Evolutionary conservation across 2,888 invertebrate species (phyloP).

Genomic region (Drosophila suboccidentalis): DNA sequence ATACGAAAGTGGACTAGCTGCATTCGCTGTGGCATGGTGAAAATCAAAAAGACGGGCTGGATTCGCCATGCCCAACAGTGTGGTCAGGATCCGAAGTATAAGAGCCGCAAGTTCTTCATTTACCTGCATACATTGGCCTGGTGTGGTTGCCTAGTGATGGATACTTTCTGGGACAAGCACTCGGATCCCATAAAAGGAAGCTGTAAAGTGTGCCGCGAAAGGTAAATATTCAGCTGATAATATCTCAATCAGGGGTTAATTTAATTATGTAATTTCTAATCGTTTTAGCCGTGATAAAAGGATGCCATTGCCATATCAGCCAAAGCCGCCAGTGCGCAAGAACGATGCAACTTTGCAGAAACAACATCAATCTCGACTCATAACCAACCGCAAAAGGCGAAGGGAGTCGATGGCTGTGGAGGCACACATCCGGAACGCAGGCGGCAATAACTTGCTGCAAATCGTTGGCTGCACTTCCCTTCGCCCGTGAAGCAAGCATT

Average conservation of each 20-base stretch:
- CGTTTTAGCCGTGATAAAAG: slow-evolving; percentile 28
- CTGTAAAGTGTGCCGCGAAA: slow-evolving; percentile 18
- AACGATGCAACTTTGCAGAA: slow-evolving; percentile 9
- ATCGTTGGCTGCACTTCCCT: slow-evolving; percentile 3
- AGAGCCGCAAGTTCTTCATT: slow-evolving; percentile 38
- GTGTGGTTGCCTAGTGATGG: slow-evolving; percentile 38
- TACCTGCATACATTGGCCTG: slow-evolving; percentile 43
- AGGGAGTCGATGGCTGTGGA: not conserved
- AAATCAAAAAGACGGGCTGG: slow-evolving; percentile 23
- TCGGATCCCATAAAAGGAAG: slow-evolving; percentile 20
- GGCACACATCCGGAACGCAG: fast-evolving
- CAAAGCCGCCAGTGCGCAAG: slow-evolving; percentile 33
- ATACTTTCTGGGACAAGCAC: slow-evolving; percentile 42
- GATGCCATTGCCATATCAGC: slow-evolving; percentile 44
- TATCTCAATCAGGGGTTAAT: too few species aligned
- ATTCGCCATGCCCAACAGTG: slow-evolving; percentile 43
- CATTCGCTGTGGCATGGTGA: slow-evolving; percentile 32
- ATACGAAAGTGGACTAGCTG: slow-evolving; percentile 34
- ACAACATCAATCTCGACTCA: slow-evolving; percentile 6
- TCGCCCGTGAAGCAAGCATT: not conserved
- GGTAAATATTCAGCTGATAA: slow-evolving; percentile 21
- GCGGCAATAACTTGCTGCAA: not conserved
- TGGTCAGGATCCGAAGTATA: slow-evolving; percentile 33
- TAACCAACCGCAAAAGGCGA: slow-evolving; percentile 22
- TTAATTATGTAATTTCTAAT: not conserved